Percentiles rank a stretch among this genome's conserved stretches.
These are phyloP conservation scores for Lasioglossum oenotherae DNA, from an alignment of 2,888 invertebrate genomes.

Conservation along the genomic window DNA sequence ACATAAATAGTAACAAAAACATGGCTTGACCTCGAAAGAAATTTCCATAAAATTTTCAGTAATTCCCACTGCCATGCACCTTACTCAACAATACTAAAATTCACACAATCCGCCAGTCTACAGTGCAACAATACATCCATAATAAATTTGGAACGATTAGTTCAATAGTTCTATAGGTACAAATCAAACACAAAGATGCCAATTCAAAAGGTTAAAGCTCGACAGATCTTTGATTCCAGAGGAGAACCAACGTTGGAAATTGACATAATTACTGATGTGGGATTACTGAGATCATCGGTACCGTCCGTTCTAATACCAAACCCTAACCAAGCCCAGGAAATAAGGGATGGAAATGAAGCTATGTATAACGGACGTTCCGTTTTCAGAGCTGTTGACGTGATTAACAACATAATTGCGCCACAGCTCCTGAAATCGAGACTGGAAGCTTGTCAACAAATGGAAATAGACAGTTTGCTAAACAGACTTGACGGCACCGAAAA, in stretches of 20 bases:
- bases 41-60: conserved; percentile 14
- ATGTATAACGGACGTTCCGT: conserved; percentile 77
- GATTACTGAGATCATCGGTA: conserved; percentile 79
- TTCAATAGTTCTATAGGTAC: background rate
- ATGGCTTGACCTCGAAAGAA: background rate
- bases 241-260: conserved; percentile 89
- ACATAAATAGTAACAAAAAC: conserved; percentile 20
- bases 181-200: conserved; percentile 83
- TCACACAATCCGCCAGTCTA: background rate
- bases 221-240: conserved; percentile 89
- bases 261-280: conserved; percentile 80
- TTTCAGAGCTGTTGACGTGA: conserved; percentile 77
- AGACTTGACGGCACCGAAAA: conserved; percentile 78
- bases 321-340: conserved; percentile 75
- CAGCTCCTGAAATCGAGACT: conserved; percentile 77
- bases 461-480: conserved; percentile 77
- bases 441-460: conserved; percentile 78
- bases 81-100: background rate
- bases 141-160: background rate
- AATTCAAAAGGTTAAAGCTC: conserved; percentile 87
- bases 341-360: conserved; percentile 76
- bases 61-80: background rate
- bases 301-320: conserved; percentile 70
- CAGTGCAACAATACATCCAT: background rate
- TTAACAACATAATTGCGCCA: conserved; percentile 80